Base-by-base conservation (phyloP, 2,797 vertebrate species). In the Syngnathus rostellatus region DNA sequence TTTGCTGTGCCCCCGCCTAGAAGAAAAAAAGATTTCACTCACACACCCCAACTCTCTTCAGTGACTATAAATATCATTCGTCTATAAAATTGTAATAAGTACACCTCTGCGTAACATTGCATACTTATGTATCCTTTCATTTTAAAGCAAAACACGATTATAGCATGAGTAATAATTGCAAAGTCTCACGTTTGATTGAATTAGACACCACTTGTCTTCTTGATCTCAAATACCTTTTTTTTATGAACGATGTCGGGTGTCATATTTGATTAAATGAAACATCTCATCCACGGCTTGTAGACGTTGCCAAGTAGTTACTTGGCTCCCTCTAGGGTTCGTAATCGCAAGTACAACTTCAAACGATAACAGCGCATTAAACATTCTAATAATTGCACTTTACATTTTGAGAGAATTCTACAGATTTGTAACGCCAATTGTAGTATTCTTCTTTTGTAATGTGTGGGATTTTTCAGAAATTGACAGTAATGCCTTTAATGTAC, bases 261-360 rank as follows among this genome's bases (percentile, higher is more conserved):
- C 40, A 43, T 1, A 43, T 21, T 62, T 43, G n/a, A 62, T 62
- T 62, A 21, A 40, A 43, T 62, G 10, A 43, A 3, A 45, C n/a
- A 41, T 41, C 60, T 11, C 19, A 9, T 41, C n/a, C 38, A 21
- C 16, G 9, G 21, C 25, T 45, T 19, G 16, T 6, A 0, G 16
- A 19, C 6, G 53, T 10, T 57, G 40, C 58, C 8, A 43, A 66
- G 11, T 59, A 48, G 43, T 50, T 55, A 7, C 83, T 67, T 89
- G 83, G 82, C 81, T 74, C 86, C 84, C 77, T 83, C 88, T 89
- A 75, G 80, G 74, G 88, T 81, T 16, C 2, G 9, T 19, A 43
- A 9, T 25, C 10, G 1, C 1, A 38, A 62, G n/a, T 62, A 6
- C 17, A 23, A 16, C 12, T 46, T n/a, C 1, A 31, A 48, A 6